Conservation (phyloP, 2,113 vertebrate genomes). For the Serinus canaria region DNA sequence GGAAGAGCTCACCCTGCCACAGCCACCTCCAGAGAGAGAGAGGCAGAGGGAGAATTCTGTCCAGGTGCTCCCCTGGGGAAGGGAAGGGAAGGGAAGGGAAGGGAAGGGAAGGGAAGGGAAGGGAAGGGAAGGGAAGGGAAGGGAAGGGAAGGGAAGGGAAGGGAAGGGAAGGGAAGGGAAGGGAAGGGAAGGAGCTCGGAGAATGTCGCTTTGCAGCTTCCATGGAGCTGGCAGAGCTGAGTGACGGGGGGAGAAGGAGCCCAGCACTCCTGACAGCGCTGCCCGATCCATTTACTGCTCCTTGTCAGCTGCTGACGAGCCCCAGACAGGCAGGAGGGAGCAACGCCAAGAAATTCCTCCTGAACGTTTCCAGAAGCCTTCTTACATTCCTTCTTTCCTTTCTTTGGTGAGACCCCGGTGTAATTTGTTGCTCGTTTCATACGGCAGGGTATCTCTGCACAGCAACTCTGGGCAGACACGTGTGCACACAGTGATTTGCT, state of each 20-base stretch:
- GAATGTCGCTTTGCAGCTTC: neutral
- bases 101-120: too few species aligned
- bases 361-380: neutral
- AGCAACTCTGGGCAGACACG: neutral
- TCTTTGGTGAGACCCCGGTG: neutral
- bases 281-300: neutral
- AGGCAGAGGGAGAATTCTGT: neutral
- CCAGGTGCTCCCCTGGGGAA: neutral
- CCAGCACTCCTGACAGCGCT: neutral
- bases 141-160: neutral
- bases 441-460: neutral
- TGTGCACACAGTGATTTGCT: rapidly evolving
- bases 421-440: neutral
- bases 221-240: neutral
- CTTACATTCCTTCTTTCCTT: neutral
- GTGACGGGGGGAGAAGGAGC: neutral
- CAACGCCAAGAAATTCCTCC: neutral
- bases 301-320: neutral
- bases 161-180: too few species aligned
- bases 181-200: neutral
- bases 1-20: rapidly evolving
- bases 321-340: neutral
- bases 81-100: neutral
- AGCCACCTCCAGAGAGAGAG: neutral
- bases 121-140: too few species aligned